These are phyloP conservation scores for Cistogaster globosa DNA, from an alignment of 2,888 invertebrate genomes.

Conservation along the genomic window DNA sequence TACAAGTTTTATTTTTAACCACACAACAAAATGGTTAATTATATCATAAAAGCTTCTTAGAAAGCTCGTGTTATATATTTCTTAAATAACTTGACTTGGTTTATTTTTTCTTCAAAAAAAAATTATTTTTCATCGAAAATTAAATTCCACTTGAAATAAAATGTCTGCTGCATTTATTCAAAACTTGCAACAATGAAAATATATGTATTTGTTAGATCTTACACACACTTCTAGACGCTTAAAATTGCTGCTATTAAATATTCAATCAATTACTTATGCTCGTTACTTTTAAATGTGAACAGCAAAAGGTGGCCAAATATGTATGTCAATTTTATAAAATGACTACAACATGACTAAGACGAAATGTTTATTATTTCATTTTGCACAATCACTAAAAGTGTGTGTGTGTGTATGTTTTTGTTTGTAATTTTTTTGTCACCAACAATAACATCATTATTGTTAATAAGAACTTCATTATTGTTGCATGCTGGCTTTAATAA, in stretches of 20 bases:
- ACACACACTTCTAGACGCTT: neutral
- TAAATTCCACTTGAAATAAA: conserved; percentile 14
- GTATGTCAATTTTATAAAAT: conserved; percentile 45
- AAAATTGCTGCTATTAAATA: too few species aligned
- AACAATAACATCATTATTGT: conserved; percentile 61
- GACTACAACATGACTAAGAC: conserved; percentile 52
- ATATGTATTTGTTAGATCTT: too few species aligned
- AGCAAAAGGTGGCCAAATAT: neutral
- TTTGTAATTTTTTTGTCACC: conserved; percentile 38
- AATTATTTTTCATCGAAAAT: neutral
- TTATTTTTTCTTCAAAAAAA: conserved; percentile 12
- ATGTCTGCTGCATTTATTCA: conserved; percentile 1
- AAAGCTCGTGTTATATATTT: conserved; percentile 8
- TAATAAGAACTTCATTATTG: conserved; percentile 48
- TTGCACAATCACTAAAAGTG: conserved; percentile 36
- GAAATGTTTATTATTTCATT: conserved; percentile 37
- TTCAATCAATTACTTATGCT: neutral
- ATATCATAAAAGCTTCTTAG: neutral
- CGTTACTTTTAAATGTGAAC: conserved; percentile 1
- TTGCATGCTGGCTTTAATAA: conserved; percentile 6
- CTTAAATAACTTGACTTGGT: conserved; percentile 8
- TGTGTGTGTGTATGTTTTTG: neutral
- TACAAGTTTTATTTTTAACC: neutral
- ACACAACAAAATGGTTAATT: neutral
- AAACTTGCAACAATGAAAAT: neutral